Conservation (phyloP, 2,888 invertebrate species). For the Caenorhabditis virilis region DNA sequence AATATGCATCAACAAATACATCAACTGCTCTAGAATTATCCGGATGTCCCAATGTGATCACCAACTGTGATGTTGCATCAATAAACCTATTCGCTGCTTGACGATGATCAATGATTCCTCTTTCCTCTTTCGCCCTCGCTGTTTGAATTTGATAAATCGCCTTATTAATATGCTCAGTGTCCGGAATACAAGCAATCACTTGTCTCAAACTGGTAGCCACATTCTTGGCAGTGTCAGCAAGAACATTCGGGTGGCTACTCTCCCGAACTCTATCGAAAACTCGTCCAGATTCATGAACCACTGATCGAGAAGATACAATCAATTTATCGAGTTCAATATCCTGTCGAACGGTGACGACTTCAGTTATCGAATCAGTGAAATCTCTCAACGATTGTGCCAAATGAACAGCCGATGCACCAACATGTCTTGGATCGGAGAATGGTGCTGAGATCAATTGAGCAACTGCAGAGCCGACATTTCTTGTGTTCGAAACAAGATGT, state of each 20-base stretch:
- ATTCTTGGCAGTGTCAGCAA: constrained; percentile 54
- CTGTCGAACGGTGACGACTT: constrained; percentile 53
- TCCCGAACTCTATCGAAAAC: constrained; percentile 64
- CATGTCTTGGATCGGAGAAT: constrained; percentile 75
- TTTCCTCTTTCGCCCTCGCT: constrained; percentile 69
- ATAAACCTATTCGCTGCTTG: constrained; percentile 83
- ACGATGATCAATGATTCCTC: constrained; percentile 82
- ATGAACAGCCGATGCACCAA: constrained; percentile 64
- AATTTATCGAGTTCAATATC: constrained; percentile 53
- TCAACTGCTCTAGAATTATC: constrained; percentile 54
- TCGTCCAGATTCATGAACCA: constrained; percentile 63
- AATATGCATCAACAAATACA: constrained; percentile 56
- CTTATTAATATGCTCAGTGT: constrained; percentile 89
- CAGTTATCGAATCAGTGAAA: constrained; percentile 56
- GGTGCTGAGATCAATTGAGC: constrained; percentile 85
- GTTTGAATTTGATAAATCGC: constrained; percentile 77
- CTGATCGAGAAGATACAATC: constrained; percentile 59
- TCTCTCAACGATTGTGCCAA: constrained; percentile 57
- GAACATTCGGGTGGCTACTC: constrained; percentile 36
- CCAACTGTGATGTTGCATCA: constrained; percentile 83
- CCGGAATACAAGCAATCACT: constrained; percentile 85
- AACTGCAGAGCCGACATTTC: constrained; percentile 76
- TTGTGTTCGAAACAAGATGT: constrained; percentile 25
- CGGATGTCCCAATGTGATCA: constrained; percentile 51
- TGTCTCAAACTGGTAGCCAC: constrained; percentile 75